Base-by-base conservation (phyloP, 2,888 invertebrate genomes). In the Penaeus monodon region DNA sequence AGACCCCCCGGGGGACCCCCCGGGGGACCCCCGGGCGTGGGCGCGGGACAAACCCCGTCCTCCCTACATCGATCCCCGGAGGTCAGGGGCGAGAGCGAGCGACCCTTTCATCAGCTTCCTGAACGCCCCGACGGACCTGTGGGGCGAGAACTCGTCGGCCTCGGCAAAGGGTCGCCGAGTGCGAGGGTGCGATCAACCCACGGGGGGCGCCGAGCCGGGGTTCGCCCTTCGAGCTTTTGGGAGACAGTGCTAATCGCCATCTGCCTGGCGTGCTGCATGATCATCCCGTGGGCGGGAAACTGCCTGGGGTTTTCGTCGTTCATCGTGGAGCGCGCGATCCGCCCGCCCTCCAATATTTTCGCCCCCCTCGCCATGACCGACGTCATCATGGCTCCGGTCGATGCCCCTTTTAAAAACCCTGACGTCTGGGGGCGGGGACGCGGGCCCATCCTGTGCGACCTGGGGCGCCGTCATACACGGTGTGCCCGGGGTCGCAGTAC, bases 261-360 rank as follows among this genome's bases (percentile, higher is more conserved):
- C 80, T 95, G 96, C 91, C 94, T 98, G 90, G 96, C 96, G 63
- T 94, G 97, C 90, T 97, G 98, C 92, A 98, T 98, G 91, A 94
- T 99, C 76, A 94, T 98, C 90, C 99, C 0, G 96, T 99, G 89
- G 96, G 96, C 89, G n/a, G 99, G 99, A 84, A 99, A 99, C 92
- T 96, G 99, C 82, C 94, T 99, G 90, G 99, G 99, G 87, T 94
- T 99, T 84, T 93, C 98, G 91, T 98, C 98, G 77, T 99, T 99
- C 93, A 96, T 98, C 82, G 90, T 90, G 49, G 90, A 90, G 70
- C 87, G 90, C 38, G 90, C 90, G 44, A 94, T 94, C 90, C 93
- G 99, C 86, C 99, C 99, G 92, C 99, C 99, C 57, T 98, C 98
- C 93, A 99, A 99, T 99, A 99, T 94, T 99, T 99, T 99, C 90